phyloP scores from a whole-genome alignment of 2,113 vertebrate genomes.

The Oxyura jamaicensis region DNA sequence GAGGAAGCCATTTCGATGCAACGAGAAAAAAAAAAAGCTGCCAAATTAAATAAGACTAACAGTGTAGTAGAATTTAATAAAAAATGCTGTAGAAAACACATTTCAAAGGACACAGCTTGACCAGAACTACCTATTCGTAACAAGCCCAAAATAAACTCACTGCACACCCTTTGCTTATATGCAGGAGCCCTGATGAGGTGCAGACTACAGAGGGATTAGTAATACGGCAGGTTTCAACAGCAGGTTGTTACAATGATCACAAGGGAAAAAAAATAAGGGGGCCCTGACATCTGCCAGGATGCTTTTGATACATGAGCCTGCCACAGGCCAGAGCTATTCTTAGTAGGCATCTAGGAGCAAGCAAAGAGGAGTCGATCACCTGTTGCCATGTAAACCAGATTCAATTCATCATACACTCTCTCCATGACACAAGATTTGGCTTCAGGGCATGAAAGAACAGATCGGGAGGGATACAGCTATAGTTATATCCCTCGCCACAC shows the following conservation, averaged over 20 bases:
- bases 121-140: not conserved
- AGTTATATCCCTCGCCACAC: not conserved
- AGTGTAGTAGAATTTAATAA: not conserved
- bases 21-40: not conserved
- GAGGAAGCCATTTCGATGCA: not conserved
- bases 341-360: not conserved
- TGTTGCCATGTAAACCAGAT: slow-evolving; percentile 45
- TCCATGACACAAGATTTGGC: not conserved
- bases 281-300: not conserved
- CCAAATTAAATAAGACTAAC: not conserved
- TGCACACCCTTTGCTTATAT: not conserved
- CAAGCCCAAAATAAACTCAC: not conserved
- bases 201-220: slow-evolving; percentile 9
- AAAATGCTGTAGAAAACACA: not conserved
- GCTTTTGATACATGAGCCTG: slow-evolving; percentile 1
- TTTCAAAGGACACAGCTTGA: not conserved
- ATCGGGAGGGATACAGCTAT: not conserved
- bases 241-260: not conserved
- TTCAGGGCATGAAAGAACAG: not conserved
- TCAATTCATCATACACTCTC: not conserved
- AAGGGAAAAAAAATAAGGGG: not conserved
- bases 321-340: slow-evolving; percentile 3
- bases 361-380: slow-evolving; percentile 1
- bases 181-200: not conserved
- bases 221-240: slow-evolving; percentile 6